These are phyloP conservation scores for Ceratosolen solmsi DNA, from an alignment of 1,140 invertebrate genomes.

Conservation along the genomic window DNA sequence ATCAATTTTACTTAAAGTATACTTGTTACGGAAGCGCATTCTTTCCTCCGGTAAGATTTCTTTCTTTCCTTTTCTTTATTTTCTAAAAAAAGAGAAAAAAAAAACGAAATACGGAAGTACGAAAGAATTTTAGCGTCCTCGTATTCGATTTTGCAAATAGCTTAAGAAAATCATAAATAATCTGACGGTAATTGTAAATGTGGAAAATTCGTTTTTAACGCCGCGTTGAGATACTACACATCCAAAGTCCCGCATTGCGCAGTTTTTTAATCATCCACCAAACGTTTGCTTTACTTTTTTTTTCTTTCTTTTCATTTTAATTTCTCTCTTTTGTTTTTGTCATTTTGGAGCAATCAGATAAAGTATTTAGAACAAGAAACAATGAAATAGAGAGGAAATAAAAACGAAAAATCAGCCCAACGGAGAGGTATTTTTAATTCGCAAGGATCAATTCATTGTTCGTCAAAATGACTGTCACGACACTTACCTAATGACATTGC, in stretches of 20 bases:
- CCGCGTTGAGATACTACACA: background rate
- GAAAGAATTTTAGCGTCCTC: too few relatives aligned
- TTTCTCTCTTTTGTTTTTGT: too few relatives aligned
- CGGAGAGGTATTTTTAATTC: too few relatives aligned
- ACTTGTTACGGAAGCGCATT: constrained; percentile 7
- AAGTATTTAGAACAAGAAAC: too few relatives aligned
- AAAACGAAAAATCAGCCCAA: too few relatives aligned
- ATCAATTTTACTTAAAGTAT: constrained; percentile 47
- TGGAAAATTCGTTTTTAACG: constrained; percentile 20
- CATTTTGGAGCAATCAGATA: too few relatives aligned
- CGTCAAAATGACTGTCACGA: constrained; percentile 46
- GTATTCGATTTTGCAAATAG: background rate
- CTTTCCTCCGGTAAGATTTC: constrained; percentile 53
- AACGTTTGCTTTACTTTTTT: too few relatives aligned
- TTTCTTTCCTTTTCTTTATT: constrained; percentile 48
- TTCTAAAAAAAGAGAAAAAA: too few relatives aligned
- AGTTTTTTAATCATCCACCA: background rate
- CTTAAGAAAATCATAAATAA: background rate
- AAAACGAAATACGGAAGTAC: too few relatives aligned
- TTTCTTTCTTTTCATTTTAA: background rate
- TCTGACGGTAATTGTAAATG: constrained; percentile 18
- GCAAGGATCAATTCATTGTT: too few relatives aligned
- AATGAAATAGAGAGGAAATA: too few relatives aligned
- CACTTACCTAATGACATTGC: constrained; percentile 52
- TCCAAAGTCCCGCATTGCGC: background rate